phyloP scores from a whole-genome alignment of 2,888 invertebrate genomes.

The Polymixis lichenea region DNA sequence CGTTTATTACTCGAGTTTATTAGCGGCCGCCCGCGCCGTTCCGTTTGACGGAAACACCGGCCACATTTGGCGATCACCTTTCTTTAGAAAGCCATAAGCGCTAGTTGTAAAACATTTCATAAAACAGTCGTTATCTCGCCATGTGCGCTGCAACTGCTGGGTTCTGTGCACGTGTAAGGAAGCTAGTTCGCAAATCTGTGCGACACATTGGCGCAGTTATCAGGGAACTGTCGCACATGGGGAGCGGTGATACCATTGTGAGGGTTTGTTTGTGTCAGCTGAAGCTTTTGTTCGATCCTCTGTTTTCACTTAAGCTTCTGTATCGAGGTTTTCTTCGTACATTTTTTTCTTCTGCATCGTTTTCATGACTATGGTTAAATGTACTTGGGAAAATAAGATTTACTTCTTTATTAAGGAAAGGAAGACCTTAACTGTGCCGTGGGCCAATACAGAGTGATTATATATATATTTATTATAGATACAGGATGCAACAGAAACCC shows the following conservation, averaged over 20 bases:
- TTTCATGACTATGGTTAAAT: not conserved
- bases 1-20: slow-evolving; percentile 67
- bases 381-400: not conserved
- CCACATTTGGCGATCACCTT: slow-evolving; percentile 87
- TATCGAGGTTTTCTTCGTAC: not conserved
- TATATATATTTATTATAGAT: too few species aligned
- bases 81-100: slow-evolving; percentile 83
- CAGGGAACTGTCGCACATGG: slow-evolving; percentile 70
- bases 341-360: too few species aligned
- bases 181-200: slow-evolving; percentile 86
- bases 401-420: too few species aligned
- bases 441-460: too few species aligned
- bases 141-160: slow-evolving; percentile 80
- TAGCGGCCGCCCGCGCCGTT: slow-evolving; percentile 59
- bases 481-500: too few species aligned
- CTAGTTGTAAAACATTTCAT: slow-evolving; percentile 87
- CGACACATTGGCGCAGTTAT: slow-evolving; percentile 83
- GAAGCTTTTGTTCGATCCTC: not conserved
- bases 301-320: not conserved
- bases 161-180: slow-evolving; percentile 83
- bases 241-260: slow-evolving; percentile 67
- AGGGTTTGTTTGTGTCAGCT: slow-evolving; percentile 24
- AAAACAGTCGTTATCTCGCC: slow-evolving; percentile 83
- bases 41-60: slow-evolving; percentile 77
- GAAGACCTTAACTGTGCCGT: too few species aligned